Conservation (phyloP, 1,140 invertebrate species). For the Diploscapter pachys region DNA sequence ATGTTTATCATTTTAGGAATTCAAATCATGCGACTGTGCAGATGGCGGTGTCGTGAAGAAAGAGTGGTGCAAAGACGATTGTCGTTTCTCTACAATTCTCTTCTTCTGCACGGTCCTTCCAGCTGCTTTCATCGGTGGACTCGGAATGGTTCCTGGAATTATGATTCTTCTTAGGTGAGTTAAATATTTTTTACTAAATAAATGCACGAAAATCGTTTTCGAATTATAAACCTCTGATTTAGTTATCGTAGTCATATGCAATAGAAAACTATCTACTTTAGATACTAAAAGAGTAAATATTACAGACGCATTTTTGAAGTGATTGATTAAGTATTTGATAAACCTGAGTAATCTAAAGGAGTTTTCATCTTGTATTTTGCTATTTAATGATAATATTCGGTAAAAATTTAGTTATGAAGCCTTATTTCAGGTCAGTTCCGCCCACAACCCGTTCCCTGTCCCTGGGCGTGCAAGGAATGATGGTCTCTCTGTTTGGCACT, state of each 20-base stretch:
- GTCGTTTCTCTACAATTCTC: conserved; percentile 30
- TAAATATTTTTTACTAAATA: neutral
- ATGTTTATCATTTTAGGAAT: conserved; percentile 43
- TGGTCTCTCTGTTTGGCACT: conserved; percentile 39
- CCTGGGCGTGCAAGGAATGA: conserved; percentile 33
- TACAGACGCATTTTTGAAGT: neutral
- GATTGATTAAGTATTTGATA: no score
- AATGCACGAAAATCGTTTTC: neutral
- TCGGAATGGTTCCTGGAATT: conserved; percentile 38
- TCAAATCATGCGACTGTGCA: conserved; percentile 51
- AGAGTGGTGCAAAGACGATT: conserved; percentile 48
- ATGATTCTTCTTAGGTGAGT: conserved; percentile 22
- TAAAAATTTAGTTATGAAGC: no score
- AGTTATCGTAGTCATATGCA: no score
- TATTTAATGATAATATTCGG: no score
- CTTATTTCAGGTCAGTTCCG: conserved; percentile 30
- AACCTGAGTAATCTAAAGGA: no score
- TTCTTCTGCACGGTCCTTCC: conserved; percentile 51
- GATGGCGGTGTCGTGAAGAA: conserved; percentile 45
- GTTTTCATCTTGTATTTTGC: no score
- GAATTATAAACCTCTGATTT: no score
- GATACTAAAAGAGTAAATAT: neutral
- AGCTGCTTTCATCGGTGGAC: conserved; percentile 44
- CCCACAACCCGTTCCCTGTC: conserved; percentile 37
- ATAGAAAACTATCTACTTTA: neutral